These are phyloP conservation scores for Passer domesticus DNA, from an alignment of 2,113 vertebrate species.

Conservation along the genomic window DNA sequence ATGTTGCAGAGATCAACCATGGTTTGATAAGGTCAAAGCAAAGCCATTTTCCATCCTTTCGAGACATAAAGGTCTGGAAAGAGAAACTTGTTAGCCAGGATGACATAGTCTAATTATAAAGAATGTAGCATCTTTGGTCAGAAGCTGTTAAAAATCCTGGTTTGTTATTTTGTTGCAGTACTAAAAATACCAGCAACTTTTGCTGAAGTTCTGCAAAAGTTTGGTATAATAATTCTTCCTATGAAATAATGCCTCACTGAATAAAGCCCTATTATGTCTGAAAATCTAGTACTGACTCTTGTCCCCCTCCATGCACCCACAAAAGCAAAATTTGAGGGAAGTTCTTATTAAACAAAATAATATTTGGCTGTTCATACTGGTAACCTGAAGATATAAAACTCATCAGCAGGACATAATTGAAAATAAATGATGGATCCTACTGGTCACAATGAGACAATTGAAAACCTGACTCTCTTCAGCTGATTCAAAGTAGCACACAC, in stretches of 20 bases:
- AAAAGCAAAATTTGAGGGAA: neutral
- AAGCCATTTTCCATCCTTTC: neutral
- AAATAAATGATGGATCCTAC: neutral
- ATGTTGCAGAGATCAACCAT: neutral
- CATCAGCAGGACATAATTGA: neutral
- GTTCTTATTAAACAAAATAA: neutral
- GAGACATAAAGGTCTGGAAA: constrained; percentile 6
- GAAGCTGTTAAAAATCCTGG: neutral
- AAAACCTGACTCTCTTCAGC: neutral
- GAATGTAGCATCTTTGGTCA: neutral
- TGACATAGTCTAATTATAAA: neutral
- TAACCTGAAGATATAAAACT: neutral
- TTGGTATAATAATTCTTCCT: neutral
- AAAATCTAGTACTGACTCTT: neutral
- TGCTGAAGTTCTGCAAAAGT: constrained; percentile 16
- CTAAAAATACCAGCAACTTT: neutral
- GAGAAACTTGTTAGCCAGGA: neutral
- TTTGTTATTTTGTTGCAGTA: neutral
- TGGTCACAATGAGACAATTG: neutral
- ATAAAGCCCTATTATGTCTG: neutral
- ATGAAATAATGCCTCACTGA: neutral
- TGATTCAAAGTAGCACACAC: neutral
- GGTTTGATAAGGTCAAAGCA: constrained; percentile 56
- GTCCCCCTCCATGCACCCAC: neutral
- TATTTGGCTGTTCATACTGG: neutral